Base-by-base conservation (phyloP, 1,140 invertebrate genomes). In the Tetragnatha versicolor region DNA sequence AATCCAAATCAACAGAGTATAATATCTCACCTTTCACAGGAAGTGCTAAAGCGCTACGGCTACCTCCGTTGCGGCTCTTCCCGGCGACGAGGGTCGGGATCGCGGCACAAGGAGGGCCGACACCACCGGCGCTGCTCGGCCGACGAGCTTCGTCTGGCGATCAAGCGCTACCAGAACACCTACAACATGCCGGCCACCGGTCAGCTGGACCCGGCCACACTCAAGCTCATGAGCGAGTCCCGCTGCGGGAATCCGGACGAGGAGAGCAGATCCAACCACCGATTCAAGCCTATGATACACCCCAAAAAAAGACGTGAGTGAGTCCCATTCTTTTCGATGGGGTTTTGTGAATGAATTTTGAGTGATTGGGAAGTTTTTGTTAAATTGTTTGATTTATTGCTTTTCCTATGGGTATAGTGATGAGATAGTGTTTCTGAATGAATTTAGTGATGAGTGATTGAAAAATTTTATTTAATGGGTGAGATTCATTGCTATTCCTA, bases 161-260 rank as follows among this genome's bases (percentile, higher is more conserved):
- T 86, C 12, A 76, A 66, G 66, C 66, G 83, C 37, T 86, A 86
- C 76, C 86, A 87, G 82, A 83, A 83, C 35, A 84, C 81, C n/a
- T 86, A 86, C 79, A 84, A 85, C 65, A 80, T 86, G 53, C 82
- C 83, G 9, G 80, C 81, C 39, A 86, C 86, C 3, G 86, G 86
- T 39, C 80, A 83, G 5, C 73, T 87, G 29, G 85, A 86, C 72
- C 77, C 83, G 33, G 79, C 82, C 37, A 87, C 86, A 6, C 82
- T 83, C 58, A 73, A 77, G 29, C 70, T 85, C 2, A 86, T 87
- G 86, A 86, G 84, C 60, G 84, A 82, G 22, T 84, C 85, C 2
- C 75, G 86, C 6, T 87, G 86, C 77, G 86, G 86, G 3, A 86
- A 87, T 79, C 83, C 83, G n/a, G 86, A 87, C 78, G 83, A 83